These are phyloP conservation scores for Corbicula japonica DNA, from an alignment of 2,888 invertebrate genomes.

Conservation along the genomic window DNA sequence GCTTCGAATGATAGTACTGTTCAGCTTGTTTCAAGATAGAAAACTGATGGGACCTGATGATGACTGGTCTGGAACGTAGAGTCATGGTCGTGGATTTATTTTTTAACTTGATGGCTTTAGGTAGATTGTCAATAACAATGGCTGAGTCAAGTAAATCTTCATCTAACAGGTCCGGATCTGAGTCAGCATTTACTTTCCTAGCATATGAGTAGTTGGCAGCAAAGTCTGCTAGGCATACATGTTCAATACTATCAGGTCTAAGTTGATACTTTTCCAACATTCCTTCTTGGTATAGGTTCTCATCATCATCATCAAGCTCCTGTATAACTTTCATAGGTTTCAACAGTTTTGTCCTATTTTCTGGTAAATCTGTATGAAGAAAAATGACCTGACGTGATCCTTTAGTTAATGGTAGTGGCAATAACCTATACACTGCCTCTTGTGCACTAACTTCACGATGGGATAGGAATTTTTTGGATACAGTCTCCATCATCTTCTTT, in stretches of 20 bases:
- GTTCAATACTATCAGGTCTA: constrained; percentile 1
- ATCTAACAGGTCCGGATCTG: not conserved
- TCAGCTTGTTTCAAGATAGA: constrained; percentile 34
- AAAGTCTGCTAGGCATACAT: constrained; percentile 48
- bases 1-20: constrained; percentile 39
- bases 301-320: constrained; percentile 56
- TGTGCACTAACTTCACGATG: constrained; percentile 58
- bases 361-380: constrained; percentile 47
- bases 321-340: constrained; percentile 48
- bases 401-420: constrained; percentile 36
- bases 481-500: constrained; percentile 36
- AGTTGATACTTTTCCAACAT: constrained; percentile 34
- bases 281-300: constrained; percentile 19
- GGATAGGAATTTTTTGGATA: constrained; percentile 50
- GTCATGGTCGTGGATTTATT: constrained; percentile 19
- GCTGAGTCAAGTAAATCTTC: not conserved
- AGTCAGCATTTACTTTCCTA: not conserved
- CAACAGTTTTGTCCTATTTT: constrained; percentile 48
- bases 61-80: constrained; percentile 23
- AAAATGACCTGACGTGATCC: constrained; percentile 41
- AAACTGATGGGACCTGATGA: constrained; percentile 44
- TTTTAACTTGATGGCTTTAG: not conserved
- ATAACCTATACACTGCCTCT: constrained; percentile 49
- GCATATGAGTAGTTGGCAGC: constrained; percentile 6
- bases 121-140: constrained; percentile 7